A percentile compares a stretch with the other conserved stretches of the same genome.
Conservation (phyloP, 2,797 vertebrate species). For the Simalia tracyae region DNA sequence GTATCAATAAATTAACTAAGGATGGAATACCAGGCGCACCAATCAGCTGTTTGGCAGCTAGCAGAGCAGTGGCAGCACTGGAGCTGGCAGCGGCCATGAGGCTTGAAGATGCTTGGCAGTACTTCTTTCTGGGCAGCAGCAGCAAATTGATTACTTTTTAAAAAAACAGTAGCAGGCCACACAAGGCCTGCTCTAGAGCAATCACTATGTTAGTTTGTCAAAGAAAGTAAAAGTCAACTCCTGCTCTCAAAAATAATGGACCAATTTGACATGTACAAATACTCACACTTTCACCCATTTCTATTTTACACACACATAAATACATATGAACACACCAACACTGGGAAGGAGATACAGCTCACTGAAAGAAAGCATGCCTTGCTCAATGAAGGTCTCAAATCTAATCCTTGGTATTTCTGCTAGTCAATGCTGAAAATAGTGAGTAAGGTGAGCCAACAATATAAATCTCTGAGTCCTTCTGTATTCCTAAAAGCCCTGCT, state of each 20-base stretch:
- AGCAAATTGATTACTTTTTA: background rate
- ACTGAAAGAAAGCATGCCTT: background rate
- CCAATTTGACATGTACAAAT: background rate
- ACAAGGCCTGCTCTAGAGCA: background rate
- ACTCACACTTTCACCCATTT: background rate
- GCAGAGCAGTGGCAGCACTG: background rate
- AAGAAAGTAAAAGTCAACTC: background rate
- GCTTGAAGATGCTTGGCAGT: background rate
- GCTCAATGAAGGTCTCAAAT: background rate
- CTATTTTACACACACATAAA: background rate
- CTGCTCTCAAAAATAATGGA: background rate
- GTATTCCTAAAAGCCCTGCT: background rate
- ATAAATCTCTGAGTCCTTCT: background rate
- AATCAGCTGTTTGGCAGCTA: background rate
- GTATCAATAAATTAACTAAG: background rate
- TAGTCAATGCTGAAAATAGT: background rate
- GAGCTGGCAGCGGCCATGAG: background rate
- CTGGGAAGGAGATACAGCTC: background rate
- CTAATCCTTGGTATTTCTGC: background rate
- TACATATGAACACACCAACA: background rate
- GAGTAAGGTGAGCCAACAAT: background rate
- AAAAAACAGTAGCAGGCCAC: background rate
- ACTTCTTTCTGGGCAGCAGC: background rate
- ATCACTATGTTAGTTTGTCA: background rate
- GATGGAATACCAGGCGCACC: background rate